Evolutionary conservation across 1,140 invertebrate species (phyloP).

Genomic region (Rhopalosiphum maidis): DNA sequence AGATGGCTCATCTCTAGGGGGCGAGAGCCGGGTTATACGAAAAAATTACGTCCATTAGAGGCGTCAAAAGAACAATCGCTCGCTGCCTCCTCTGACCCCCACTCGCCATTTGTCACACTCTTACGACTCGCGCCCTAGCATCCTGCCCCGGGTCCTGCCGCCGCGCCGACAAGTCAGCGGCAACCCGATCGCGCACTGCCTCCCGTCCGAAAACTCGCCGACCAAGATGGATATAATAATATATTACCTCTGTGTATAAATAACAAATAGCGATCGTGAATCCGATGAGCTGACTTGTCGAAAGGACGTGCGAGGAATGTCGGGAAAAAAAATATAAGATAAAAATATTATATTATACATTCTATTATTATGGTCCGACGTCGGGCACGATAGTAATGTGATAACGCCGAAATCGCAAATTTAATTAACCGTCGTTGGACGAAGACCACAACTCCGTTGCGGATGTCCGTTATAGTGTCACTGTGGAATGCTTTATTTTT

Average conservation of each 20-base stretch:
- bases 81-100: neutral
- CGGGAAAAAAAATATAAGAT: neutral
- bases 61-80: conserved; percentile 34
- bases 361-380: too few species aligned
- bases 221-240: neutral
- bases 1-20: neutral
- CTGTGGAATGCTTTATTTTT: neutral
- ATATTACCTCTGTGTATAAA: neutral
- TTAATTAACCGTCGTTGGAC: neutral
- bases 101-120: neutral
- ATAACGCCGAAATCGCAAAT: neutral
- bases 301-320: neutral
- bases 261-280: neutral
- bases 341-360: neutral
- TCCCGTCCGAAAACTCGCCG: neutral
- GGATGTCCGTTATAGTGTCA: neutral
- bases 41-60: conserved; percentile 48
- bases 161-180: neutral
- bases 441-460: neutral
- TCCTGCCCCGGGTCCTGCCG: too few species aligned
- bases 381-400: neutral
- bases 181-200: neutral
- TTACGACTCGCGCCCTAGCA: neutral
- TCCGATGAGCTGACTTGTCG: neutral
- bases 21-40: neutral